phyloP scores from a whole-genome alignment of 1,140 invertebrate genomes.

The Caenorhabditis briggsae region DNA sequence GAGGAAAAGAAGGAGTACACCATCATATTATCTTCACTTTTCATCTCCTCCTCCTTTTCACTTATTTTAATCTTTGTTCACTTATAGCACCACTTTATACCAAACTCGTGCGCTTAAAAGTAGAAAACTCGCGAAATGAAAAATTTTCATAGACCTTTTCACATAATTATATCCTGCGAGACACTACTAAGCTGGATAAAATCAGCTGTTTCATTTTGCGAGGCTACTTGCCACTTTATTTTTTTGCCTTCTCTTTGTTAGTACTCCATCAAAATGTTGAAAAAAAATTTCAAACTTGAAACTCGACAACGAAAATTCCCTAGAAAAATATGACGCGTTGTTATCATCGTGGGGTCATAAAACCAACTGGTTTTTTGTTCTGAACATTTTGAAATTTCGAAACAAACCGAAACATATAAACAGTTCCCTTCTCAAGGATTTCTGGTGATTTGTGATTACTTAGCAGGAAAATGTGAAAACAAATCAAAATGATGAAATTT shows the following conservation, averaged over 20 bases:
- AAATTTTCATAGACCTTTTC: background rate
- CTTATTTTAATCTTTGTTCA: conserved; percentile 33
- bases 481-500: no score
- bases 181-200: background rate
- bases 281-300: no score
- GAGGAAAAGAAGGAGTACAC: background rate
- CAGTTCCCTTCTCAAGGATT: no score
- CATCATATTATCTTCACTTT: conserved; percentile 35
- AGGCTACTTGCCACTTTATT: background rate
- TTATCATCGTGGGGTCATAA: background rate
- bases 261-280: no score
- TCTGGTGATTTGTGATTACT: no score
- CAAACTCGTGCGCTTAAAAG: background rate
- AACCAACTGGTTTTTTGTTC: background rate
- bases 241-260: no score
- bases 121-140: background rate
- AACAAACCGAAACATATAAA: no score
- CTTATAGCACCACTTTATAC: background rate
- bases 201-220: background rate
- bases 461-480: no score
- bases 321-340: background rate
- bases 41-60: background rate
- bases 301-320: no score
- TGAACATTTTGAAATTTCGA: background rate
- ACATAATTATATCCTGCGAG: background rate